Conservation (phyloP, 2,797 vertebrate species). For the Amniataba percoides region DNA sequence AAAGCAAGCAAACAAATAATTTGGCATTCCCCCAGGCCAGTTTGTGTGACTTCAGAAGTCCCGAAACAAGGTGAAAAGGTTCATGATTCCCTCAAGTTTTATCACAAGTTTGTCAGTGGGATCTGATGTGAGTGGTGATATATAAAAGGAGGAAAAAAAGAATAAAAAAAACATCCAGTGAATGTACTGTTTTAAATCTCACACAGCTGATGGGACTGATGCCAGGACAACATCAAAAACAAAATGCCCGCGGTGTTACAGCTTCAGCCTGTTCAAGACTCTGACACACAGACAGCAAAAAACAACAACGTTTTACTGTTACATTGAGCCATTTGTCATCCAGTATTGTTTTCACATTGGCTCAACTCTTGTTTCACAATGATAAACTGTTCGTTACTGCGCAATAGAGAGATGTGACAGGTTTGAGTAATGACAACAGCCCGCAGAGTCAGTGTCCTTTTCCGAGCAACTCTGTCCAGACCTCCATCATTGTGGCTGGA, state of each 20-base stretch:
- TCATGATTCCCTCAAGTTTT: conserved; percentile 1
- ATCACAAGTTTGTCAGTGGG: neutral
- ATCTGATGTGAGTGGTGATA: neutral
- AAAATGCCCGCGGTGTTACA: too few relatives aligned
- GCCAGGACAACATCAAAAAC: neutral
- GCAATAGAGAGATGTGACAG: conserved; percentile 11
- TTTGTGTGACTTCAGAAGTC: neutral
- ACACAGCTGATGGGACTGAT: neutral
- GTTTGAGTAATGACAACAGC: conserved; percentile 25
- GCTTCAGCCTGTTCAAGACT: neutral
- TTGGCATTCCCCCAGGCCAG: neutral
- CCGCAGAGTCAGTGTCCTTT: neutral
- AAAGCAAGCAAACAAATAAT: conserved; percentile 3
- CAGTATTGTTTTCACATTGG: conserved; percentile 9
- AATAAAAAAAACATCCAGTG: neutral
- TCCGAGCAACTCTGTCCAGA: conserved; percentile 19
- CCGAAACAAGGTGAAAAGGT: neutral
- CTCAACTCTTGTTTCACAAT: conserved; percentile 24
- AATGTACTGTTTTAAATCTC: neutral
- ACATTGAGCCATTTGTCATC: conserved; percentile 21
- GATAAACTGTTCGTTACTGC: conserved; percentile 8
- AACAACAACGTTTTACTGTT: conserved; percentile 1
- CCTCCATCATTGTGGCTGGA: conserved; percentile 17
- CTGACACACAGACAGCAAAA: conserved; percentile 9
- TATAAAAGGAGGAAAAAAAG: neutral